Conservation (phyloP, 2,797 vertebrate species). For the Lerista edwardsae region DNA sequence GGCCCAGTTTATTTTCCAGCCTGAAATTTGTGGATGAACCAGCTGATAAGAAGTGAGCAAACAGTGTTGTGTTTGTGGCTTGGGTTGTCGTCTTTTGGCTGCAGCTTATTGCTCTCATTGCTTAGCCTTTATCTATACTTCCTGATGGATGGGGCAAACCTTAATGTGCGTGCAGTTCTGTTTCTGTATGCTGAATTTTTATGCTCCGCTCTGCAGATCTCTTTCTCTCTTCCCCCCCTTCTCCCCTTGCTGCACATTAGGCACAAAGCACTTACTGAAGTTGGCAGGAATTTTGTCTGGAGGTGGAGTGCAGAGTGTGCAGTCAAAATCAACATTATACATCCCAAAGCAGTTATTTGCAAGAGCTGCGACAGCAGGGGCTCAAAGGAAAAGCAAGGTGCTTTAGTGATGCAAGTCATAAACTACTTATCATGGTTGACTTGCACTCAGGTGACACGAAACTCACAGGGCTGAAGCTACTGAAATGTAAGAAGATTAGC, state of each 20-base stretch:
- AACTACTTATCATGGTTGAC: not conserved
- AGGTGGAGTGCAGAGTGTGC: not conserved
- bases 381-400: not conserved
- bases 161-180: conserved; percentile 8
- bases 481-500: not conserved
- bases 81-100: not conserved
- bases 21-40: too few species aligned
- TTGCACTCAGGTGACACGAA: not conserved
- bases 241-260: not conserved
- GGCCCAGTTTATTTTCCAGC: too few species aligned
- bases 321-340: not conserved
- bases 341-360: not conserved
- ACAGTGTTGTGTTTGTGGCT: too few species aligned
- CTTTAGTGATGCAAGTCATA: too few species aligned
- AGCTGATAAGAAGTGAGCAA: too few species aligned
- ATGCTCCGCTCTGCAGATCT: not conserved
- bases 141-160: not conserved
- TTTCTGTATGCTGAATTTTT: not conserved
- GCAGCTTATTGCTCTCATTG: not conserved
- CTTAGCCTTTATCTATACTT: too few species aligned
- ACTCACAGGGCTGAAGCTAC: not conserved
- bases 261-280: conserved; percentile 7
- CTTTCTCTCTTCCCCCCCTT: too few species aligned
- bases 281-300: not conserved
- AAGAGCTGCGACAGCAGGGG: not conserved